These are phyloP conservation scores for Dufourea novaeangliae DNA, from an alignment of 1,140 invertebrate species.

Conservation along the genomic window DNA sequence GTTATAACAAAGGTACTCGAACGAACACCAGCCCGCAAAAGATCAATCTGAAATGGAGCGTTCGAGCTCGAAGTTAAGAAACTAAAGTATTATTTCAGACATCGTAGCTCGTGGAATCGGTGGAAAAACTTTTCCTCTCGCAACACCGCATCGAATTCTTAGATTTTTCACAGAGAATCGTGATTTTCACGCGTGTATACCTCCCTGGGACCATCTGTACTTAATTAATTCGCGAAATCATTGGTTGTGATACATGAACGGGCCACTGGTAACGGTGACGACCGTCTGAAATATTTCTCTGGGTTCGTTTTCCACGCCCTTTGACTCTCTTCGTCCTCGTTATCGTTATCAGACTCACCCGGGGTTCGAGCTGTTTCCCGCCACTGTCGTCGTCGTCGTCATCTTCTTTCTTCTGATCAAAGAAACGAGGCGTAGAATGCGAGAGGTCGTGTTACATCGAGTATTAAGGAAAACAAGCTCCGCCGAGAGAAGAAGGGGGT, in stretches of 20 bases:
- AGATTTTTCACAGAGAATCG: slow-evolving; percentile 1
- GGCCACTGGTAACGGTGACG: slow-evolving; percentile 19
- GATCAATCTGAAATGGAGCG: not conserved
- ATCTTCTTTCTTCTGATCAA: slow-evolving; percentile 37
- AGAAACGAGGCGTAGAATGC: slow-evolving; percentile 27
- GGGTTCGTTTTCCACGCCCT: slow-evolving; percentile 9
- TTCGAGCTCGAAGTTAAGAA: not conserved
- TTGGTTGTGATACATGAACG: slow-evolving; percentile 11
- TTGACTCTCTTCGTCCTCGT: slow-evolving; percentile 5
- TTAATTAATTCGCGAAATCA: slow-evolving; percentile 20
- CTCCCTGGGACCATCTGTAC: not conserved
- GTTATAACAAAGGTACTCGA: not conserved
- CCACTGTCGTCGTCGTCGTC: no score
- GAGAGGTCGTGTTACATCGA: slow-evolving; percentile 44
- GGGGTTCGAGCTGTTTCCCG: not conserved
- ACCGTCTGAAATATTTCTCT: slow-evolving; percentile 28
- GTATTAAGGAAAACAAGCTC: slow-evolving; percentile 45
- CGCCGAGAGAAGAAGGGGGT: not conserved
- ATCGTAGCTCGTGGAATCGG: not conserved
- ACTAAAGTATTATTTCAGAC: slow-evolving; percentile 13
- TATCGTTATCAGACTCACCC: slow-evolving; percentile 31
- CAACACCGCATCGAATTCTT: not conserved
- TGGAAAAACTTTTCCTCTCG: not conserved
- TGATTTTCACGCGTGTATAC: slow-evolving; percentile 17
- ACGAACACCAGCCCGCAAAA: not conserved